A percentile compares a stretch with the other conserved stretches of the same genome.
Conservation (phyloP, 64 coral and sea anemone genomes). For the Cladopsammia gracilis region DNA sequence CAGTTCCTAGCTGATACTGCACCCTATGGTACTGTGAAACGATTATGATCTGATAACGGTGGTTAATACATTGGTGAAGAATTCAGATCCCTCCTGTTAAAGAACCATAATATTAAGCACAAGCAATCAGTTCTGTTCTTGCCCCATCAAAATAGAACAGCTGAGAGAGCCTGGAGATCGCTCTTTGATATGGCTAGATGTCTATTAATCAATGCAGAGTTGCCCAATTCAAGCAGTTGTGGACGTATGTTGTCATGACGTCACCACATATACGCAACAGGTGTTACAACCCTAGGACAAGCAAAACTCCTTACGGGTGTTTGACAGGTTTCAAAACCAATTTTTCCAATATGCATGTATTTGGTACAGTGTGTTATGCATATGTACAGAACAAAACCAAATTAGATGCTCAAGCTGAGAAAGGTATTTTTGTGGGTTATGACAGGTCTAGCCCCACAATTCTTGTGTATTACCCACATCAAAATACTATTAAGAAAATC, state of each 20-base stretch:
- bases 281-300: no score
- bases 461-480: slow-evolving; percentile 65
- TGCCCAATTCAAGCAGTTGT: slow-evolving; percentile 28
- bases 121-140: slow-evolving; percentile 29
- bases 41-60: slow-evolving; percentile 52
- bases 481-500: slow-evolving; percentile 2
- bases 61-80: slow-evolving; percentile 11
- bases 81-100: no score
- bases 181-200: no score
- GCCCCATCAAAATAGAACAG: slow-evolving; percentile 55
- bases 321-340: no score
- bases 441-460: slow-evolving; percentile 45
- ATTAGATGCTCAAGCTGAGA: no score
- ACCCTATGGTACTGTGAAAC: no score
- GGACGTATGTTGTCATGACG: slow-evolving; percentile 43
- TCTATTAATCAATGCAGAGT: neutral
- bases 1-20: slow-evolving; percentile 75
- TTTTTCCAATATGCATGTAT: slow-evolving; percentile 52
- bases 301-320: no score
- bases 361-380: slow-evolving; percentile 60
- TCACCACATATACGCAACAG: no score
- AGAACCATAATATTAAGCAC: slow-evolving; percentile 23
- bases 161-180: slow-evolving; percentile 55
- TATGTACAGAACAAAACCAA: no score
- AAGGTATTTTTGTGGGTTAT: slow-evolving; percentile 62